Conservation (phyloP, 2,888 invertebrate genomes). For the Drosophila mercatorum region DNA sequence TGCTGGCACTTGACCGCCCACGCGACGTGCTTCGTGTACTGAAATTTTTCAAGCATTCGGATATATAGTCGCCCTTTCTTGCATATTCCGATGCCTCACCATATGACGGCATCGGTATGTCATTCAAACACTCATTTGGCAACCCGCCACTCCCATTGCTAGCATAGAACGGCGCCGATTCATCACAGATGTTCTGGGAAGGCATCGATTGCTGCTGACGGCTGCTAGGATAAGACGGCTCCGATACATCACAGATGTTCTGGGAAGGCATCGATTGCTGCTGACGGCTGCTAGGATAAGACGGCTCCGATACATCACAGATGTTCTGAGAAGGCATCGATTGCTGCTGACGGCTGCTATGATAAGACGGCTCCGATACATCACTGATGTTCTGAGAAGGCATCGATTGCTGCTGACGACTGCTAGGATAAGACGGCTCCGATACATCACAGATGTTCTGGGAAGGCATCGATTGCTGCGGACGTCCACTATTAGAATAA, state of each 20-base stretch:
- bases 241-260: not conserved
- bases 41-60: not conserved
- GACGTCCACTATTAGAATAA: not conserved
- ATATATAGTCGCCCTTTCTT: not conserved
- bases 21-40: not conserved
- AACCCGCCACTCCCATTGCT: not conserved
- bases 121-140: slow-evolving; percentile 8
- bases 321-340: not conserved
- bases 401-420: not conserved
- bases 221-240: not conserved
- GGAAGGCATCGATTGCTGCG: not conserved
- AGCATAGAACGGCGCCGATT: too few relatives aligned
- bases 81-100: too few relatives aligned
- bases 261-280: slow-evolving; percentile 1
- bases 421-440: slow-evolving; percentile 6
- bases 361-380: too few relatives aligned
- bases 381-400: not conserved
- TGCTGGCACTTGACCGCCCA: not conserved
- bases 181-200: not conserved
- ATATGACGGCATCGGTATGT: slow-evolving; percentile 17
- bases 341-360: not conserved
- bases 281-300: not conserved
- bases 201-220: not conserved
- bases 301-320: not conserved
- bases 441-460: slow-evolving; percentile 12